Percentiles rank a stretch among this genome's conserved stretches.
Evolutionary conservation across 2,113 vertebrate genomes (phyloP).

Genomic region (Xenopus laevis): DNA sequence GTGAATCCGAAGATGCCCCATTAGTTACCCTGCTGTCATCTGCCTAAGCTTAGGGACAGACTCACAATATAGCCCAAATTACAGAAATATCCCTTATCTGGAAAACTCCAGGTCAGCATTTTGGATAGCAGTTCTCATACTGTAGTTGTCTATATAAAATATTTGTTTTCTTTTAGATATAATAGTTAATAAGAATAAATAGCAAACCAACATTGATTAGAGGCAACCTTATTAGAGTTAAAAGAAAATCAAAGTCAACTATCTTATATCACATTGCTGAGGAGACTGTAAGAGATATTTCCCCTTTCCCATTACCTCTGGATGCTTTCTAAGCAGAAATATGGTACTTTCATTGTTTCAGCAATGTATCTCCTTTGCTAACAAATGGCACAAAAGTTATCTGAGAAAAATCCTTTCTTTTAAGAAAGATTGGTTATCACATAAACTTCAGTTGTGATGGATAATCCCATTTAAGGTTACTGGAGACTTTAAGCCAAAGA

Average conservation of each 20-base stretch:
- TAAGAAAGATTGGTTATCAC: constrained; percentile 44
- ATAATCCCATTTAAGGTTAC: constrained; percentile 46
- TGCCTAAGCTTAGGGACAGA: no score
- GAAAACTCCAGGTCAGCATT: no score
- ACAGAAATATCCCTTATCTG: no score
- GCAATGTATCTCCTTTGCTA: constrained; percentile 30
- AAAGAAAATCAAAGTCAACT: neutral
- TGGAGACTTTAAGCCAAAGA: constrained; percentile 43
- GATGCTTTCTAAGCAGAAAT: constrained; percentile 40
- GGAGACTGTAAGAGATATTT: constrained; percentile 10
- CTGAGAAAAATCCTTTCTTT: constrained; percentile 30
- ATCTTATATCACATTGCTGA: neutral
- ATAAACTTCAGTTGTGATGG: constrained; percentile 46
- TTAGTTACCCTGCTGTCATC: no score
- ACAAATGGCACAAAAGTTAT: constrained; percentile 41
- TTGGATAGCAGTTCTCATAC: no score
- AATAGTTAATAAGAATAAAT: no score
- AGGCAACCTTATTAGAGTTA: neutral
- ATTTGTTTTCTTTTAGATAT: no score
- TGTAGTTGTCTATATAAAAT: no score
- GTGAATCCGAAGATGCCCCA: no score
- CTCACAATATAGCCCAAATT: no score
- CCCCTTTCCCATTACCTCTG: constrained; percentile 35
- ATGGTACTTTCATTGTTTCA: constrained; percentile 28
- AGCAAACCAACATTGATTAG: neutral